Evolutionary conservation across 2,888 invertebrate genomes (phyloP), one percentile per base, ranked within the genome.

Genomic region (Bombylius major): DNA sequence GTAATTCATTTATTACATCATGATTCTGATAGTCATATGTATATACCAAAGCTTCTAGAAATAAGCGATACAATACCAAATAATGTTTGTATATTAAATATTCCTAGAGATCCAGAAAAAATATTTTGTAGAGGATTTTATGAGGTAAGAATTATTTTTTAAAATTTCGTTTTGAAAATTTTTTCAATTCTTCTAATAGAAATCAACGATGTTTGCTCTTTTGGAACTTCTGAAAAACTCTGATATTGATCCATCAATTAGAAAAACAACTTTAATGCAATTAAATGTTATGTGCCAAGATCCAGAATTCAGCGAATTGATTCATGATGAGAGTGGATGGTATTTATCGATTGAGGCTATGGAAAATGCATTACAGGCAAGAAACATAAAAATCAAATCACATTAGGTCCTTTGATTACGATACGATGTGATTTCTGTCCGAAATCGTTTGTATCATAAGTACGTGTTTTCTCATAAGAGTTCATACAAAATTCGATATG

Each of bases 201-300:
- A 49, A 49, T 36, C 55, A 5, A 54, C 58, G 0, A 51, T 62
- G 9, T 44, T 34, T 39, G 64, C 68, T 36, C 56, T 74, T 23
- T n/a, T 71, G 4, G 64, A 65, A 5, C 53, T 73, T 46, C 57
- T 73, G 13, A 61, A 65, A 13, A 62, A 66, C 8, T 57, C 62
- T 8, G 69, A 69, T 53, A 57, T 71, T 4, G 69, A 69, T 42
- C 67, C 69, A 2, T 51, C 64, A 13, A 68, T 72, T 49, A 65
- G 70, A 8, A 70, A 70, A 57, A 70, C 71, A 0, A 63, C 70
- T 0, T 59, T 70, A 5, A 63, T 66, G 58, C 71, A 73, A 57
- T 55, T 71, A 7, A 71, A 70, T 59, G 65, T 69, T 4, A 59
- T 73, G 58, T 66, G 70, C 5, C 66, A 65, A 32, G 68, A 68